These are phyloP conservation scores for Bovichtus variegatus DNA, from an alignment of 2,797 vertebrate genomes.

Conservation along the genomic window DNA sequence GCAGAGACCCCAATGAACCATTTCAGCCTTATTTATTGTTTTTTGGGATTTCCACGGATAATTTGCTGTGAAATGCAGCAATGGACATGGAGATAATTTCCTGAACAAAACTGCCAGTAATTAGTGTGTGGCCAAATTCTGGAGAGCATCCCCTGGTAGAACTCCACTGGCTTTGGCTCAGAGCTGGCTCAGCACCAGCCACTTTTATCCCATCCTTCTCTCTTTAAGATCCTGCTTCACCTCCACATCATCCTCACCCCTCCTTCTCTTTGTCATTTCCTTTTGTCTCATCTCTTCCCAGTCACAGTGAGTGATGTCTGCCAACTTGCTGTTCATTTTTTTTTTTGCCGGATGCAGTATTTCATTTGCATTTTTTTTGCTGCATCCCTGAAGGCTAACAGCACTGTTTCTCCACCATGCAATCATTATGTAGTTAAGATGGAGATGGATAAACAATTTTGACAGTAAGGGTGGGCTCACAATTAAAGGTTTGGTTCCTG, in stretches of 20 bases:
- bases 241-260: conserved; percentile 25
- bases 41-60: conserved; percentile 82
- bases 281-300: conserved; percentile 48
- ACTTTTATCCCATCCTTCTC: conserved; percentile 49
- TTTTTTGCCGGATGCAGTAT: conserved; percentile 36
- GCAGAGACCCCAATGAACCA: conserved; percentile 72
- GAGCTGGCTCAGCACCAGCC: conserved; percentile 48
- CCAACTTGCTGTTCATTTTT: conserved; percentile 39
- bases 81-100: conserved; percentile 84
- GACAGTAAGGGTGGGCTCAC: too few species aligned
- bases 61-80: conserved; percentile 85
- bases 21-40: conserved; percentile 83
- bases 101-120: conserved; percentile 82
- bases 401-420: conserved; percentile 23
- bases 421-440: conserved; percentile 21
- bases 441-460: conserved; percentile 9
- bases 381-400: conserved; percentile 21
- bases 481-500: too few species aligned
- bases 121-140: conserved; percentile 80
- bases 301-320: conserved; percentile 48
- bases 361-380: conserved; percentile 54
- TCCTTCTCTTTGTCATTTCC: conserved; percentile 46
- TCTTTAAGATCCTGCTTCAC: conserved; percentile 55
- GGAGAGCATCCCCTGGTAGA: conserved; percentile 70
- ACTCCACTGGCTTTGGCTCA: conserved; percentile 52